Conservation (phyloP, 2,797 vertebrate genomes). For the Pangasius mekongensis region DNA sequence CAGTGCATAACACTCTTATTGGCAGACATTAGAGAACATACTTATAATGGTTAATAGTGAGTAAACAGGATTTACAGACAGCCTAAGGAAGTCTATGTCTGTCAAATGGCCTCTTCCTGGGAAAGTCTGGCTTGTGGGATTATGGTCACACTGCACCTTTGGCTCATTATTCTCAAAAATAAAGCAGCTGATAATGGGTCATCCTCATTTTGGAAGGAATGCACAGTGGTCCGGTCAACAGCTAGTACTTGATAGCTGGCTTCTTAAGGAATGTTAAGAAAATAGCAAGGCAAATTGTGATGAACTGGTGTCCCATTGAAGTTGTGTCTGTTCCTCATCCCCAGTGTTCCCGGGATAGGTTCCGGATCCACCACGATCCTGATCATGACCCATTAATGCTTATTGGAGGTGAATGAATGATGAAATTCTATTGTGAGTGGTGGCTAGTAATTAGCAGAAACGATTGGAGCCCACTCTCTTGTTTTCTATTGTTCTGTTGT, state of each 20-base stretch:
- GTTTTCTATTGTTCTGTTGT: neutral
- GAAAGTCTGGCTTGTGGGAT: neutral
- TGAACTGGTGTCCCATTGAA: neutral
- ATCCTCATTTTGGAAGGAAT: neutral
- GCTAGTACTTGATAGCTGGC: neutral
- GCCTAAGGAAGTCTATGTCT: neutral
- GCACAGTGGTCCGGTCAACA: too few species aligned
- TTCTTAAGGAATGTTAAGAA: neutral
- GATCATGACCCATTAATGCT: neutral
- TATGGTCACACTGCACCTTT: neutral
- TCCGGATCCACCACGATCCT: neutral
- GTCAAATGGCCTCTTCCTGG: neutral
- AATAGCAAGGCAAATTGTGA: neutral
- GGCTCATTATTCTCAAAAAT: neutral
- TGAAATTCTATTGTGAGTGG: neutral
- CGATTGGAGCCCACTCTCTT: neutral
- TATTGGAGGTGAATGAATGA: neutral
- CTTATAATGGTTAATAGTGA: neutral
- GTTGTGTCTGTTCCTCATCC: neutral
- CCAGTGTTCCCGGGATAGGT: neutral
- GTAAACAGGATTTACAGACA: neutral
- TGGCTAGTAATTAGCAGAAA: neutral
- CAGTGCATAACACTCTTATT: conserved; percentile 1
- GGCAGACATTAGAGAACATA: neutral
- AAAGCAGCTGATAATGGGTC: neutral